Base-by-base conservation (phyloP, 2,888 invertebrate species). In the Silvanus unidentatus region DNA sequence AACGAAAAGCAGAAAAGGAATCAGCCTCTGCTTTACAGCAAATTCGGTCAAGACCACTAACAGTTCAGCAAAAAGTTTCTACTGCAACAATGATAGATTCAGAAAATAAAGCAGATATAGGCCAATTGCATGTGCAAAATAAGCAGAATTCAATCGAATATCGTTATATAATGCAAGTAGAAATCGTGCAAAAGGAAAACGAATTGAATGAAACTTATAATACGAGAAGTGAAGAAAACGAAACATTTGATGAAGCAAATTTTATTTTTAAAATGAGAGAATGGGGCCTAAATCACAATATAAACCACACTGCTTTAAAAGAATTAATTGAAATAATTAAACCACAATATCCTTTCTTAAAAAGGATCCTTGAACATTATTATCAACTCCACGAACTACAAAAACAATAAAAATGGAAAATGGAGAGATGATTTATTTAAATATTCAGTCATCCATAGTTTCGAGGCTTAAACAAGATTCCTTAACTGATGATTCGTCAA, bases 231-330 rank as follows among this genome's bases (percentile, higher is more conserved):
- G 22, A 22, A 22, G 22, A 22, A 5, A 5, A 8, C 8, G 8
- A 3, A 5, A 22, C 8, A 5, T 8, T 8, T 8, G 4, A 8
- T 22, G 32, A 32, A 32, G 13, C 3, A 32, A 32, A 5, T 32
- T 3, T 32, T 32, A 8, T 9, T 12, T 4, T 5, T 32, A 37
- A 37, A 37, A 6, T 37, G 15, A 3, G 12, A 37, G 15, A 37
- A 9, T 42, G 42, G 42, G 30, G 37, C 11, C 12, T 28, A 6
- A 11, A 16, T 22, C 22, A 42, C 13, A 36, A 36, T 37, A 27
- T 48, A 14, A 48, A 44, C 12, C 48, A 48, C 29, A 44, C 29
- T 30, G 41, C 22, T 44, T 16, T 48, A 12, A 48, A 42, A 16
- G 28, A 38, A 13, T 37, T 42, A 15, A 37, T 42, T 13, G 10